Evolutionary conservation across 2,113 vertebrate species (phyloP), one percentile per base, ranked within the genome.

Genomic region (Murina feae): DNA sequence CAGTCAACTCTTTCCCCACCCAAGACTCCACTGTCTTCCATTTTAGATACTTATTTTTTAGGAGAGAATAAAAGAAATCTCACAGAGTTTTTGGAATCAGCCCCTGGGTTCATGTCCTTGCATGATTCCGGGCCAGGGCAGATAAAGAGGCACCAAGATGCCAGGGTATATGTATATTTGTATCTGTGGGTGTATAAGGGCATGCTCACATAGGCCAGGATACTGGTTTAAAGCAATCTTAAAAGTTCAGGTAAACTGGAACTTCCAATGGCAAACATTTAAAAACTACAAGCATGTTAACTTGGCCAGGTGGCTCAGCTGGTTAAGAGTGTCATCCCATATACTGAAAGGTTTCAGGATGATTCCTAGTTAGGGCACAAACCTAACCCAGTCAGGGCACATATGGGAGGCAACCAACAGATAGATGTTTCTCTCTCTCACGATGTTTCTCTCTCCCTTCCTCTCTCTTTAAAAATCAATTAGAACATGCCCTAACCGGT

Each of bases 221-320:
- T 18, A 83, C 86, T 71, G n/a, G 32, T 75, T 89, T 86, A 86
- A 94, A 89, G 39, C 55, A 85, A 91, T 91, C 63, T 58, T 92
- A 72, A 95, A 95, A 96, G 68, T 8, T 44, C 23, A 14, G 21
- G 21, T 78, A 82, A 89, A 79, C 21, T 14, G 84, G 5, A 9
- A 65, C 55, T 95, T 96, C 86, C 86, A 90, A 89, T 35, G 25
- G 49, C n/a, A 66, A 92, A 95, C 8, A 60, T 60, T 60, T 60
- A 60, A 60, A 10, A 60, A 60, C 25, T 60, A 60, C 25, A 60
- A 60, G 63, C 63, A 65, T 14, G 63, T 65, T 65, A 32, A 25
- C 63, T 30, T 65, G 28, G 63, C 30, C 13, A 32, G 30, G 12
- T 65, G 63, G 63, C 30, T 65, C 63, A 30, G 63, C 30, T 65